phyloP scores from a whole-genome alignment of 2,888 invertebrate genomes.

The Eupithecia exiguata region DNA sequence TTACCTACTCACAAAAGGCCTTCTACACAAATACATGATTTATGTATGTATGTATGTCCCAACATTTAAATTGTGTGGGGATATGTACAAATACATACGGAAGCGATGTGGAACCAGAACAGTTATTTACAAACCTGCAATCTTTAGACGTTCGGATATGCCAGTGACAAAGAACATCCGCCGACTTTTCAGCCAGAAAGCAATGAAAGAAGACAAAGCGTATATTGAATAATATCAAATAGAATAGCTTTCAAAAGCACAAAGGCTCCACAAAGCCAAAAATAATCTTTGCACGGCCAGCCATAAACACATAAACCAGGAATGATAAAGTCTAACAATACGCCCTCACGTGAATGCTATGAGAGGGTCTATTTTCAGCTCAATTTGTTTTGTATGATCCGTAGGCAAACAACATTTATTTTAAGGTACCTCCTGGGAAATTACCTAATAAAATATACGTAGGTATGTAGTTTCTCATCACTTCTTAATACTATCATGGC shows the following conservation, averaged over 20 bases:
- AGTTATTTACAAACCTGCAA: neutral
- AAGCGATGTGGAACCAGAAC: neutral
- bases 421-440: neutral
- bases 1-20: neutral
- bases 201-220: slow-evolving; percentile 3
- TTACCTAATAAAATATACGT: neutral
- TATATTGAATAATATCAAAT: neutral
- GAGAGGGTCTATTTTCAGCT: slow-evolving; percentile 10
- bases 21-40: neutral
- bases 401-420: neutral
- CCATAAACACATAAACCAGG: slow-evolving; percentile 28
- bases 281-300: slow-evolving; percentile 10
- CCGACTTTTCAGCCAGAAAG: neutral
- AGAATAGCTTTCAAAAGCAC: slow-evolving; percentile 3
- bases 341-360: slow-evolving; percentile 12
- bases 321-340: slow-evolving; percentile 27
- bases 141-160: neutral
- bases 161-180: neutral
- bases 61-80: too few species aligned
- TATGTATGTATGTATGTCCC: too few species aligned
- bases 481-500: neutral
- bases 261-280: neutral
- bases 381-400: slow-evolving; percentile 7
- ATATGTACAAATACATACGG: neutral
- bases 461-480: neutral